Evolutionary conservation across 2,113 vertebrate genomes (phyloP).

Genomic region (Eclectus roratus): DNA sequence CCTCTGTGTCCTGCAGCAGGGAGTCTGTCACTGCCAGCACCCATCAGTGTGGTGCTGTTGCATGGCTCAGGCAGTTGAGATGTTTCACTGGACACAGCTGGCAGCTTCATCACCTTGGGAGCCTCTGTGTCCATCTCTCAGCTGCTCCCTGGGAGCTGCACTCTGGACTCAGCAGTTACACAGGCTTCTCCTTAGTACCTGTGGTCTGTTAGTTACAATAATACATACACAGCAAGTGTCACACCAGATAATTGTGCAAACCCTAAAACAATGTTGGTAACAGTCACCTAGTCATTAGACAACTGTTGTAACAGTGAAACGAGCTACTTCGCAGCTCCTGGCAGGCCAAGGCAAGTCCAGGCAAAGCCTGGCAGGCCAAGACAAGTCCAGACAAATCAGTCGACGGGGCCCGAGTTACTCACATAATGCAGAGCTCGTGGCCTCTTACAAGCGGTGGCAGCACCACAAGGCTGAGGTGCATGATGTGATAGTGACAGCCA

Average conservation of each 20-base stretch:
- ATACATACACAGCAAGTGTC: rapidly evolving
- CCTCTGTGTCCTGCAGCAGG: not conserved
- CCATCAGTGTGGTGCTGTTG: not conserved
- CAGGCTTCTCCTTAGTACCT: not conserved
- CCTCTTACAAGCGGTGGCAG: not conserved
- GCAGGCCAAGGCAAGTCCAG: not conserved
- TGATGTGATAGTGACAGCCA: not conserved
- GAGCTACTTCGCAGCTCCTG: not conserved
- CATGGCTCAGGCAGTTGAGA: not conserved
- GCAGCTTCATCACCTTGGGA: not conserved
- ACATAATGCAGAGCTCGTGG: rapidly evolving
- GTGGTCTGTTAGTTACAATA: not conserved
- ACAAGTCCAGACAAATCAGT: not conserved
- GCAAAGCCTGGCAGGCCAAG: not conserved
- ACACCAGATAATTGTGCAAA: not conserved
- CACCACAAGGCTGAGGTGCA: not conserved
- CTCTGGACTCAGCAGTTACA: not conserved
- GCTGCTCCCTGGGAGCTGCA: not conserved
- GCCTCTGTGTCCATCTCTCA: not conserved
- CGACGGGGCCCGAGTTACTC: not conserved
- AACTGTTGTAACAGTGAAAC: not conserved
- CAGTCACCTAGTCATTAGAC: not conserved
- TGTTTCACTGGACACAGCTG: not conserved
- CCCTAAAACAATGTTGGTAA: not conserved
- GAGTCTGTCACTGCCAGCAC: not conserved